phyloP scores from a whole-genome alignment of 1,140 invertebrate genomes.

The Zelostemma sp. region DNA sequence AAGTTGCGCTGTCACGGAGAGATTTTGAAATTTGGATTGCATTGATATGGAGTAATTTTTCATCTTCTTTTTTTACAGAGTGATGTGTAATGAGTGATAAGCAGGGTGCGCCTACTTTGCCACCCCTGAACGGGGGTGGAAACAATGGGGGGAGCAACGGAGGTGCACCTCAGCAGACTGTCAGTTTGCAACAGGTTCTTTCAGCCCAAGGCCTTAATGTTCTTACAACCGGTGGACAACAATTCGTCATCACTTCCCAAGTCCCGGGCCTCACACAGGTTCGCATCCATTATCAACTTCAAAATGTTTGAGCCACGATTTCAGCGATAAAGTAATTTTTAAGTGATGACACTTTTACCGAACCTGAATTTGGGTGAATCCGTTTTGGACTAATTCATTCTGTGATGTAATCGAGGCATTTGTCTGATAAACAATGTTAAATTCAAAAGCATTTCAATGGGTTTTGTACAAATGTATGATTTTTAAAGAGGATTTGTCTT shows the following conservation, averaged over 20 bases:
- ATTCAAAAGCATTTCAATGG: too few species aligned
- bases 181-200: slow-evolving; percentile 69
- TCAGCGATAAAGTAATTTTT: slow-evolving; percentile 16
- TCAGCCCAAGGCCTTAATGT: slow-evolving; percentile 66
- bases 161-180: slow-evolving; percentile 62
- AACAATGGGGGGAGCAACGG: slow-evolving; percentile 63
- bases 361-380: slow-evolving; percentile 47
- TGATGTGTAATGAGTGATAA: slow-evolving; percentile 71
- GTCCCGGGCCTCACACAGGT: slow-evolving; percentile 69
- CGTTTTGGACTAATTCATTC: slow-evolving; percentile 38
- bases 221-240: slow-evolving; percentile 66
- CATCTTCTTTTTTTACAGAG: slow-evolving; percentile 54
- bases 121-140: slow-evolving; percentile 67
- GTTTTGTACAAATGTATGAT: too few species aligned
- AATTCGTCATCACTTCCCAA: slow-evolving; percentile 69
- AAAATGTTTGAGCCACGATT: too few species aligned
- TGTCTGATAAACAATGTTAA: slow-evolving; percentile 36
- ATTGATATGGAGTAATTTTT: background rate
- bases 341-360: slow-evolving; percentile 50
- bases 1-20: too few species aligned
- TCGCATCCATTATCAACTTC: slow-evolving; percentile 9
- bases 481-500: too few species aligned
- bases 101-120: slow-evolving; percentile 65
- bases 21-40: too few species aligned
- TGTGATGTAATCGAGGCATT: slow-evolving; percentile 56